A percentile compares a stretch with the other conserved stretches of the same genome.
Evolutionary conservation across 2,113 vertebrate species (phyloP).

Genomic region (Seriola quinqueradiata): DNA sequence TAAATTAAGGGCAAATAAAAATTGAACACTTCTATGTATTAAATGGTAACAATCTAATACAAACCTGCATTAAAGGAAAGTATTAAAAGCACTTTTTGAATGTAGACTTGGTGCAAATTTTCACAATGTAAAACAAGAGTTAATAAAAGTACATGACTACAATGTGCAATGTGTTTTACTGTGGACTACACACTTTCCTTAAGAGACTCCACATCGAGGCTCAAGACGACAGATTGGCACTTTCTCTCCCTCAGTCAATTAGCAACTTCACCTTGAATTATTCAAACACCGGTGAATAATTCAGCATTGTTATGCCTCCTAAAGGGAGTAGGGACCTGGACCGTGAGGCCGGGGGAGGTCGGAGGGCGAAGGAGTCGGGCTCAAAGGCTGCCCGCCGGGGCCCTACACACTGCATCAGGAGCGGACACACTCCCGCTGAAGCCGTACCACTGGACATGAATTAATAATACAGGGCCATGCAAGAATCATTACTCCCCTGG

Average conservation of each 20-base stretch:
- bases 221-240: constrained; percentile 27
- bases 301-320: constrained; percentile 61
- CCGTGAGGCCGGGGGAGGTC: constrained; percentile 22
- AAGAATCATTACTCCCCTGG: constrained; percentile 35
- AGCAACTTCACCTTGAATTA: constrained; percentile 68
- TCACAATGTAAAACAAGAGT: background rate
- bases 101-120: background rate
- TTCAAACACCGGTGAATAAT: constrained; percentile 78
- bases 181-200: background rate
- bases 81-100: background rate
- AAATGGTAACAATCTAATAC: background rate
- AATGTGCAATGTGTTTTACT: background rate
- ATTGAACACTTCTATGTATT: background rate
- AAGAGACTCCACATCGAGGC: constrained; percentile 12
- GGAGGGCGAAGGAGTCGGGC: background rate
- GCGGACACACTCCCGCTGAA: constrained; percentile 40
- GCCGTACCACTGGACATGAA: constrained; percentile 52
- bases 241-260: constrained; percentile 31
- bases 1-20: background rate
- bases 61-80: background rate
- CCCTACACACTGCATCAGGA: constrained; percentile 19
- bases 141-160: constrained; percentile 27
- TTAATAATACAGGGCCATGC: constrained; percentile 57
- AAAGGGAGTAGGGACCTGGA: constrained; percentile 58
- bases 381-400: constrained; percentile 30